Percentiles rank a stretch among this genome's conserved stretches.
Conservation (phyloP, 2,113 vertebrate species). For the Myotis lucifugus region DNA sequence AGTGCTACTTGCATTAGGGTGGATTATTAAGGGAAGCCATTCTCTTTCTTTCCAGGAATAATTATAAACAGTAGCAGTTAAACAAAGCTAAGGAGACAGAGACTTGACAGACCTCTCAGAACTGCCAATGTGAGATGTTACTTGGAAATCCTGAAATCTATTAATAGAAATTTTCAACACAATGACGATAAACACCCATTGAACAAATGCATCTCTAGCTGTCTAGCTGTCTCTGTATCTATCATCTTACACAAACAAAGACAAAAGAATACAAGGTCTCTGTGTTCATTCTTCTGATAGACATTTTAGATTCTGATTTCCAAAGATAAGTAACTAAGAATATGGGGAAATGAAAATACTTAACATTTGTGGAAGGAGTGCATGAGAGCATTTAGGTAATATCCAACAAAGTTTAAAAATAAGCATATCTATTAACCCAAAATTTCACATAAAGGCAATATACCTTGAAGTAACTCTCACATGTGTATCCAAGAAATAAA, state of each 20-base stretch:
- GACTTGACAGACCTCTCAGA: neutral
- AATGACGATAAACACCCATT: neutral
- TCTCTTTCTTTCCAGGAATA: neutral
- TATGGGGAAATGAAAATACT: neutral
- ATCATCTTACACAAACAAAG: neutral
- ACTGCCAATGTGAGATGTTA: neutral
- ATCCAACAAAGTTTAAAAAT: neutral
- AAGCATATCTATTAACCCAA: neutral
- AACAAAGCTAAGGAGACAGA: neutral
- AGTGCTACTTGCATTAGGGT: accelerated
- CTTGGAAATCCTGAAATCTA: neutral
- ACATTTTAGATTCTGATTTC: neutral
- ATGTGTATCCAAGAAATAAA: neutral
- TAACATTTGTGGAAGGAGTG: neutral
- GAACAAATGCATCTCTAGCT: neutral
- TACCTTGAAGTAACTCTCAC: neutral
- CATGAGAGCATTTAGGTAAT: neutral
- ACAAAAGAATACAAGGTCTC: neutral
- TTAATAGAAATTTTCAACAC: neutral
- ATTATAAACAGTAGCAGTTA: neutral
- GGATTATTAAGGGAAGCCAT: neutral
- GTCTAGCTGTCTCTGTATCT: neutral
- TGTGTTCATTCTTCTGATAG: neutral
- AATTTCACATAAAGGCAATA: neutral
- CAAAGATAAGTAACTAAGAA: neutral